Percentiles rank a stretch among this genome's conserved stretches.
Conservation (phyloP, 2,797 vertebrate genomes). For the Denticeps clupeoides region DNA sequence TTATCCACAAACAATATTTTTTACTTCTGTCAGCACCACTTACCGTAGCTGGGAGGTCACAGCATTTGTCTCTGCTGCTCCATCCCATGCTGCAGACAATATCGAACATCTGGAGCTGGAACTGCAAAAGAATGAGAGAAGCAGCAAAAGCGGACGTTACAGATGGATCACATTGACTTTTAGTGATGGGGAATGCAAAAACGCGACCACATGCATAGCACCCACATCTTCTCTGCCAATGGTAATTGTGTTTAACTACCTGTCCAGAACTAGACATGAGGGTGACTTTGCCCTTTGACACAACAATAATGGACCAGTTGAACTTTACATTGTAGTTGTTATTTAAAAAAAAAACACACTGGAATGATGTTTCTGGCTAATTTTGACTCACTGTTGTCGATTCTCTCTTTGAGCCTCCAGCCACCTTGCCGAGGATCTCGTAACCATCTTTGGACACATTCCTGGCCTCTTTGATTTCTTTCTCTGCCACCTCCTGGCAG, state of each 20-base stretch:
- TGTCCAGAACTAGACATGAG: not conserved
- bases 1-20: not conserved
- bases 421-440: slow-evolving; percentile 90
- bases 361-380: slow-evolving; percentile 19
- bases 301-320: slow-evolving; percentile 4
- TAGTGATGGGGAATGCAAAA: slow-evolving; percentile 29
- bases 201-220: slow-evolving; percentile 17
- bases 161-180: slow-evolving; percentile 39
- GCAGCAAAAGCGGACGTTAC: slow-evolving; percentile 40
- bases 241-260: not conserved
- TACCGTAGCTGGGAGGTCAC: slow-evolving; percentile 91
- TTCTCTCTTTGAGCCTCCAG: slow-evolving; percentile 66
- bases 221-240: slow-evolving; percentile 23
- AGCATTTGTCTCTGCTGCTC: slow-evolving; percentile 95
- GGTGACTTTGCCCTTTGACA: no score
- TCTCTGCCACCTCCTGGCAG: slow-evolving; percentile 88
- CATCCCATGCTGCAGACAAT: slow-evolving; percentile 96
- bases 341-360: no score
- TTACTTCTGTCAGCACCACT: slow-evolving; percentile 37
- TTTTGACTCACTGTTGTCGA: slow-evolving; percentile 79
- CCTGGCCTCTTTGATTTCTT: slow-evolving; percentile 81
- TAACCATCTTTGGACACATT: slow-evolving; percentile 86
- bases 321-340: no score
- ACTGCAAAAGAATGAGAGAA: slow-evolving; percentile 53
- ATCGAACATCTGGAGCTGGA: slow-evolving; percentile 99